Base-by-base conservation (phyloP, 1,140 invertebrate genomes). In the Drosophila nasuta region DNA sequence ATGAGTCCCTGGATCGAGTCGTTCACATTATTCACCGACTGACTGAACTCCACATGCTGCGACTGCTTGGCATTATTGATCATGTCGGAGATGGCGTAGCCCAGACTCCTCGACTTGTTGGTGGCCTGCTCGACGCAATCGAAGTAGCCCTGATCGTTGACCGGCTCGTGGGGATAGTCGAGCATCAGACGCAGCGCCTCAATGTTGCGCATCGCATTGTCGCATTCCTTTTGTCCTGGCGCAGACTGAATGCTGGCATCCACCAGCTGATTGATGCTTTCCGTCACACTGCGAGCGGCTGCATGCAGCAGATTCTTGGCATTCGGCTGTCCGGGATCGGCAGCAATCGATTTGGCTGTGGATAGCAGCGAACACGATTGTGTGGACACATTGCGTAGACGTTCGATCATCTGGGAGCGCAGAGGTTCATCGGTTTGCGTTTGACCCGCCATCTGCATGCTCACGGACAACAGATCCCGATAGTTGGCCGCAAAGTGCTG, bases 161-260 rank as follows among this genome's bases (percentile, higher is more conserved):
- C 94, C 0, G 98, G 97, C 92, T 99, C 97, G 59, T 94, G 95
- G 1, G 98, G 97, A 93, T 97, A 96, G 70, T 98, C 96, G 28
- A 99, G 93, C 41, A 98, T 93, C 3, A 96, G 95, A 13, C 95
- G 94, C 93, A 97, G 96, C 45, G 96, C 96, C 91, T 98, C 95
- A 69, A 99, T 99, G 90, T 97, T 97, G 63, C 98, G 94, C n/a
- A 99, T 96, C 1, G 98, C 98, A 91, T 97, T 98, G 89, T 98
- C 98, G 93, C 98, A 99, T 90, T 99, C 98, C 91, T 97, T 98
- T 93, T 99, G 97, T 0, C 98, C 97, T 92, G 98, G 97, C 0
- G 97, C 96, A 1, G 96, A 96, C 46, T 95, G 95, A 3, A 96
- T 97, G 92, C 96, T 97, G 54, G 96, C 95, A 93, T 97, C 96